Percentiles rank a stretch among this genome's conserved stretches.
These are phyloP conservation scores for Microchirus variegatus DNA, from an alignment of 2,797 vertebrate genomes.

Conservation along the genomic window DNA sequence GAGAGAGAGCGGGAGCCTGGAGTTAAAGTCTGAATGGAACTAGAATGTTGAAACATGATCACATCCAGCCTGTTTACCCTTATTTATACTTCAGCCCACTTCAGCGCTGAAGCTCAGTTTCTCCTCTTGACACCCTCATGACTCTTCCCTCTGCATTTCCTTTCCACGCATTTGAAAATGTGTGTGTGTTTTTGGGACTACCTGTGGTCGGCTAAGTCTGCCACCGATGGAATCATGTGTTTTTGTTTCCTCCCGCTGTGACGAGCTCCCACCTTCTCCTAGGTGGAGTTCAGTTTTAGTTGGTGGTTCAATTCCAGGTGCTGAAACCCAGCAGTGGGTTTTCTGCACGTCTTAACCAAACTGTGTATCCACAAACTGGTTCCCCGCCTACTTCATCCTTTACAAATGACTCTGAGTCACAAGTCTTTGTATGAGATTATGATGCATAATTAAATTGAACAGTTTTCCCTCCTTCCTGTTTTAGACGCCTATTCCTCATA, in stretches of 20 bases:
- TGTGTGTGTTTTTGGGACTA: conserved; percentile 2
- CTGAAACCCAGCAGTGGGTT: conserved; percentile 37
- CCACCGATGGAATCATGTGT: conserved; percentile 4
- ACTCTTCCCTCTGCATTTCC: conserved; percentile 35
- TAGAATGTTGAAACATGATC: no score
- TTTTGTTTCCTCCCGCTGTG: background rate
- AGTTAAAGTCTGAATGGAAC: no score
- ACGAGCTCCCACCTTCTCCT: conserved; percentile 2
- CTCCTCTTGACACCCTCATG: conserved; percentile 10
- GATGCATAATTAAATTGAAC: conserved; percentile 42
- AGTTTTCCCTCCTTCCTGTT: background rate
- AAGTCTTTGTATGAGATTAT: conserved; percentile 56
- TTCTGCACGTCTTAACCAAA: conserved; percentile 20
- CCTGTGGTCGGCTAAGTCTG: conserved; percentile 22
- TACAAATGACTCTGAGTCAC: conserved; percentile 62
- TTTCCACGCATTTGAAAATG: conserved; percentile 19
- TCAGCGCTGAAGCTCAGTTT: background rate
- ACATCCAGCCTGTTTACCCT: no score
- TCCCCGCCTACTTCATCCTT: conserved; percentile 5
- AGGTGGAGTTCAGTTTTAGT: conserved; percentile 40
- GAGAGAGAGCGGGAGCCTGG: no score
- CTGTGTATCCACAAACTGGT: conserved; percentile 14
- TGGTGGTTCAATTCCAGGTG: conserved; percentile 1
- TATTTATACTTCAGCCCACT: background rate
- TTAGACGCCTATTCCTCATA: background rate